Conservation (phyloP, 2,113 vertebrate species). For the Gulo gulo region DNA sequence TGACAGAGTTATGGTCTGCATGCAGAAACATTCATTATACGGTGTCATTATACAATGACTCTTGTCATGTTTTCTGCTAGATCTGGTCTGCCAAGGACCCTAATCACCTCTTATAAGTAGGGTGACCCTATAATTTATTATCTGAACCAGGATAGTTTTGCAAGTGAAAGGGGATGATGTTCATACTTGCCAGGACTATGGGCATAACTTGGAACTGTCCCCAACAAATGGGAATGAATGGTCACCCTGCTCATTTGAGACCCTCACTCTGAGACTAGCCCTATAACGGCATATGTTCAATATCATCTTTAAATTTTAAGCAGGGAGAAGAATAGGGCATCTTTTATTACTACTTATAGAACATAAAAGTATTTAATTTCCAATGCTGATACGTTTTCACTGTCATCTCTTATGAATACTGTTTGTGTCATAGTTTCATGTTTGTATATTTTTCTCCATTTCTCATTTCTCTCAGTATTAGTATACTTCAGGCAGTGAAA, state of each 20-base stretch:
- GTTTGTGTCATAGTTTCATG: conserved; percentile 73
- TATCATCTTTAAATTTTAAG: conserved; percentile 23
- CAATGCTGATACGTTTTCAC: conserved; percentile 49
- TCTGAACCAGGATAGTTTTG: not conserved
- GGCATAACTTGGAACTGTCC: not conserved
- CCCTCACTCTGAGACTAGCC: not conserved
- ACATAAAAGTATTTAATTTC: conserved; percentile 53
- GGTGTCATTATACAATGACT: not conserved
- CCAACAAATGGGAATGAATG: not conserved
- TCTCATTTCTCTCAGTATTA: conserved; percentile 64
- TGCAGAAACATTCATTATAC: not conserved
- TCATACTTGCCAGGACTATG: not conserved
- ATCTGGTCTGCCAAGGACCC: conserved; percentile 41
- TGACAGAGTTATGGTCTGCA: conserved; percentile 29
- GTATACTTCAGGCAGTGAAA: conserved; percentile 15
- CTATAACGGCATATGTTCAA: not conserved
- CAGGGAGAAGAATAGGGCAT: not conserved
- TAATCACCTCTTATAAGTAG: not conserved
- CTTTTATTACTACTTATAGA: conserved; percentile 22
- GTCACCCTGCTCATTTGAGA: not conserved
- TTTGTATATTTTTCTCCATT: conserved; percentile 75
- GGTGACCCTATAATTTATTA: not conserved
- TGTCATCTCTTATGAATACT: conserved; percentile 63
- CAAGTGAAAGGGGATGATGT: not conserved
- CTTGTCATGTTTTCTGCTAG: conserved; percentile 37